Evolutionary conservation across 1,140 invertebrate species (phyloP).

Genomic region (Drosophila leontia): DNA sequence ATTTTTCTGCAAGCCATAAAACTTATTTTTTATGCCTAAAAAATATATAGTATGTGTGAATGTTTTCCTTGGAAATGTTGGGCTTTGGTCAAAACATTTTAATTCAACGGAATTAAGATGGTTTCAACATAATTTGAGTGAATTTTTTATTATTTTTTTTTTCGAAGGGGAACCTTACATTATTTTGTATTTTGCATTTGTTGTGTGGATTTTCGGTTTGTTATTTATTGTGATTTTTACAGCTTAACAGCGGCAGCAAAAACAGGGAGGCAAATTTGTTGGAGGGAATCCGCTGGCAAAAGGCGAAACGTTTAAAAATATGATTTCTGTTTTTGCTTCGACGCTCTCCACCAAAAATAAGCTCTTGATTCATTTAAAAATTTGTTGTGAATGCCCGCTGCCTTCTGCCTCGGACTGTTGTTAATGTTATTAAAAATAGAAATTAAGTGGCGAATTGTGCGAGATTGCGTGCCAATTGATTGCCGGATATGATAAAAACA

Average conservation of each 20-base stretch:
- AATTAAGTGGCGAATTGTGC: constrained; percentile 79
- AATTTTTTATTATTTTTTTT: background rate
- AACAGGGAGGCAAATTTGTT: constrained; percentile 27
- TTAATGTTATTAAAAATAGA: constrained; percentile 80
- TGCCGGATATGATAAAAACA: constrained; percentile 73
- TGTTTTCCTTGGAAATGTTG: constrained; percentile 27
- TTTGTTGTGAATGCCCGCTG: constrained; percentile 58
- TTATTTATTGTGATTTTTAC: constrained; percentile 33
- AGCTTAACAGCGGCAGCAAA: constrained; percentile 12
- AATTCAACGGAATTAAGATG: constrained; percentile 21
- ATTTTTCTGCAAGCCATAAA: constrained; percentile 21
- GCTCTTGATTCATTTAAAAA: constrained; percentile 71
- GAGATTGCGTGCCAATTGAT: constrained; percentile 81
- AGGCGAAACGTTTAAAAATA: constrained; percentile 65
- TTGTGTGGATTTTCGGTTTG: constrained; percentile 3
- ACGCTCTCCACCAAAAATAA: constrained; percentile 67
- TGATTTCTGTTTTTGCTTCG: constrained; percentile 47
- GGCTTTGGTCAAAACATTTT: constrained; percentile 14
- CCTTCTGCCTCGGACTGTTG: constrained; percentile 7
- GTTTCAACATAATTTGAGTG: constrained; percentile 17
- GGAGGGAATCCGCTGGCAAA: constrained; percentile 64
- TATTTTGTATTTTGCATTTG: constrained; percentile 4
- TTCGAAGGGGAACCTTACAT: background rate
- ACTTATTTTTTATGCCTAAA: constrained; percentile 25
- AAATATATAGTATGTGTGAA: background rate